These are phyloP conservation scores for Metacarcinus magister DNA, from an alignment of 2,888 invertebrate genomes.

Conservation along the genomic window DNA sequence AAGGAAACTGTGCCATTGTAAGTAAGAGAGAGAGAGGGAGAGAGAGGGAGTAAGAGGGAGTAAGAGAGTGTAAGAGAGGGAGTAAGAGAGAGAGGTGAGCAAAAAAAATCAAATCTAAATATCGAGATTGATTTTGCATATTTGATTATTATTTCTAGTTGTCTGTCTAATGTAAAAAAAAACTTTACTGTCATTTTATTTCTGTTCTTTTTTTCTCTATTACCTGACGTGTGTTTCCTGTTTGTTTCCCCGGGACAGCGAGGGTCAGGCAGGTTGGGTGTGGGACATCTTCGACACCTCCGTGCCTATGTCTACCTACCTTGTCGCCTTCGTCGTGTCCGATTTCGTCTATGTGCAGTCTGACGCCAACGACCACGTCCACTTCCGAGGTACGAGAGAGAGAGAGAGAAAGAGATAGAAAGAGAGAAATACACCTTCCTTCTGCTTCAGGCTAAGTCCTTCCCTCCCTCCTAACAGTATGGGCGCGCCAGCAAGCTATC, in stretches of 20 bases:
- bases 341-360: conserved; percentile 84
- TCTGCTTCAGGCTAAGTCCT: background rate
- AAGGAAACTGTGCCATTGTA: conserved; percentile 69
- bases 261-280: conserved; percentile 68
- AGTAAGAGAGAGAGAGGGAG: conserved; percentile 19
- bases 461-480: conserved; percentile 85
- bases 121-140: background rate
- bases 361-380: conserved; percentile 68
- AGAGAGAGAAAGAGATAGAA: background rate
- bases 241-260: background rate
- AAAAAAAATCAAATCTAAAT: background rate
- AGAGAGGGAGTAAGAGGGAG: conserved; percentile 19
- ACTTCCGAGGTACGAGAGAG: conserved; percentile 67
- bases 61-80: background rate
- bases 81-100: conserved; percentile 19
- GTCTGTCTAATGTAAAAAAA: background rate
- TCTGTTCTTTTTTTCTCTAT: background rate
- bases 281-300: conserved; percentile 80
- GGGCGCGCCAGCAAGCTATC: conserved; percentile 89
- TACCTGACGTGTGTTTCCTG: background rate
- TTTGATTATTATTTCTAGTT: background rate
- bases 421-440: background rate
- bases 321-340: conserved; percentile 86
- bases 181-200: background rate
- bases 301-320: conserved; percentile 86